Evolutionary conservation across 2,888 invertebrate genomes (phyloP).

Genomic region (Epistrophe grossulariae): DNA sequence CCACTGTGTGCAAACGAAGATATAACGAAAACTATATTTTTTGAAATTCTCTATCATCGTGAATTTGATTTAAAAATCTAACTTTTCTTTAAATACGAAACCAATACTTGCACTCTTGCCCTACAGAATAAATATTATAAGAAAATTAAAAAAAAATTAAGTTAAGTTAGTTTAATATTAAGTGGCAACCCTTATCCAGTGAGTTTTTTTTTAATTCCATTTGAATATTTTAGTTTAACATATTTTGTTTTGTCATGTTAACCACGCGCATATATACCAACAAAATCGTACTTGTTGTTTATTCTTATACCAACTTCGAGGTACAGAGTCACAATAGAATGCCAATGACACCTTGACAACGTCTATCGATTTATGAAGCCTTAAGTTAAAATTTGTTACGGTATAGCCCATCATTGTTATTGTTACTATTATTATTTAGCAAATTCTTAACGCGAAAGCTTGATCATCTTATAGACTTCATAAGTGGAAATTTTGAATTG

Average conservation of each 20-base stretch:
- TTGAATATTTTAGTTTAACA: conserved; percentile 1
- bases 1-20: too few relatives aligned
- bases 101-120: too few relatives aligned
- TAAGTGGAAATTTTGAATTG: background rate
- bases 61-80: too few relatives aligned
- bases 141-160: too few relatives aligned
- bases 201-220: conserved; percentile 4
- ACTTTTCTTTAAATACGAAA: too few relatives aligned
- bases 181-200: background rate
- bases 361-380: conserved; percentile 54
- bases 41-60: too few relatives aligned
- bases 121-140: too few relatives aligned
- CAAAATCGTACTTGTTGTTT: conserved; percentile 21
- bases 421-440: background rate
- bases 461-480: conserved; percentile 11
- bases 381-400: conserved; percentile 25
- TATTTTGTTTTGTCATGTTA: background rate
- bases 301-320: conserved; percentile 7
- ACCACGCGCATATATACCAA: background rate
- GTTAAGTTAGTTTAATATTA: too few relatives aligned
- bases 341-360: conserved; percentile 34
- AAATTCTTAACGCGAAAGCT: conserved; percentile 5
- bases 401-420: background rate
- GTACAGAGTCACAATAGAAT: conserved; percentile 11
- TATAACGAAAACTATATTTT: too few relatives aligned